Percentiles rank a stretch among this genome's conserved stretches.
Conservation (phyloP, 2,797 vertebrate genomes). For the Enteromius mattozi region DNA sequence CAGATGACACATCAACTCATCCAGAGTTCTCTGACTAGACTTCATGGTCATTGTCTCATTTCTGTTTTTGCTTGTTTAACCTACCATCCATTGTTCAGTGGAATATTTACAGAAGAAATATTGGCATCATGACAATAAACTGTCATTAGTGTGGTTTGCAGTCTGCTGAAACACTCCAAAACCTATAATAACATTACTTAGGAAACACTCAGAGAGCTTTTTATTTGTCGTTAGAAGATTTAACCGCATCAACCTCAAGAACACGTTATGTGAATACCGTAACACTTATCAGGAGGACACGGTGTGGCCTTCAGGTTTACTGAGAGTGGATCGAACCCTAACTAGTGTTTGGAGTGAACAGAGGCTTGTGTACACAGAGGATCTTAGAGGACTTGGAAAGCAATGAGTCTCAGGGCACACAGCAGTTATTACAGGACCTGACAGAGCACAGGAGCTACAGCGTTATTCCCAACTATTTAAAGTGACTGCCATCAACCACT, state of each 20-base stretch:
- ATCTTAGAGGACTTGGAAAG: neutral
- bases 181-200: neutral
- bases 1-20: too few relatives aligned
- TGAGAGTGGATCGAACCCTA: neutral
- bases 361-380: neutral
- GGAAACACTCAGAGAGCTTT: neutral
- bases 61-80: neutral
- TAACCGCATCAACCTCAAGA: neutral
- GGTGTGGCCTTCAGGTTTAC: neutral
- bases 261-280: neutral
- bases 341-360: neutral
- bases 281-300: neutral
- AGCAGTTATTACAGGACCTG: neutral
- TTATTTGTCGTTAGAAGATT: neutral
- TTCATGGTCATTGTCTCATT: neutral
- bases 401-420: neutral
- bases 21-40: neutral
- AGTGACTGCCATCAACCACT: neutral
- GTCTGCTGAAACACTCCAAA: neutral
- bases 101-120: neutral
- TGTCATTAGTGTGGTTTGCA: neutral
- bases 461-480: neutral
- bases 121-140: neutral
- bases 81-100: neutral
- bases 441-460: neutral